phyloP scores from a whole-genome alignment of 2,888 invertebrate genomes.

The Ecliptopera silaceata region DNA sequence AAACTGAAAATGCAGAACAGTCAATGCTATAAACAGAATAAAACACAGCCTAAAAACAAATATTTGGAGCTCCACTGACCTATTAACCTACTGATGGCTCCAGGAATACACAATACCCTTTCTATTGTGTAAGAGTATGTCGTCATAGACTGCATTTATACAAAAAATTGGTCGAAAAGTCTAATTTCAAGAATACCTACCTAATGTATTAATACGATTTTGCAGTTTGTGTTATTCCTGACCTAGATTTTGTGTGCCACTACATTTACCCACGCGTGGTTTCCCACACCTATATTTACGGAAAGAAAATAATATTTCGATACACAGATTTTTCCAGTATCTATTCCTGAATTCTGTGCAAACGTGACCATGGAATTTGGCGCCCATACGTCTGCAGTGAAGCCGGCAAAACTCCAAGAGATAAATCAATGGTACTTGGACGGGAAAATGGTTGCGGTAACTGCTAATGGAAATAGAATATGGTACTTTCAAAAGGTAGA shows the following conservation, averaged over 20 bases:
- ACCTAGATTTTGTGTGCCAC: not conserved
- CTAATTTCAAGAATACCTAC: no score
- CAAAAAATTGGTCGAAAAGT: not conserved
- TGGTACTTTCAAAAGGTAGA: not conserved
- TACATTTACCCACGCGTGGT: no score
- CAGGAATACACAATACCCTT: conserved; percentile 7
- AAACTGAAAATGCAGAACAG: no score
- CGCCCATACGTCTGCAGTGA: conserved; percentile 38
- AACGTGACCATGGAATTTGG: conserved; percentile 16
- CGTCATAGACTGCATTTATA: conserved; percentile 13
- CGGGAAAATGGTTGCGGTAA: conserved; percentile 8
- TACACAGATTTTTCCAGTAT: not conserved
- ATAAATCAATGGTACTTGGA: conserved; percentile 30
- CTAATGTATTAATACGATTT: no score
- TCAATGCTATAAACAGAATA: not conserved
- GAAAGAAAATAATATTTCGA: no score
- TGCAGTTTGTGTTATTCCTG: not conserved
- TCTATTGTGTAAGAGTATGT: conserved; percentile 19
- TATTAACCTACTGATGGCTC: conserved; percentile 19
- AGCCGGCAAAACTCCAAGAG: conserved; percentile 28
- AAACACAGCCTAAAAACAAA: not conserved
- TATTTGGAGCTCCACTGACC: conserved; percentile 31
- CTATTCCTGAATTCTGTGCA: conserved; percentile 3
- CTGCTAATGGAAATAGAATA: conserved; percentile 1
- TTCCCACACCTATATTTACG: no score